Evolutionary conservation across 1,140 invertebrate species (phyloP).

Genomic region (Scylla paramamosain): DNA sequence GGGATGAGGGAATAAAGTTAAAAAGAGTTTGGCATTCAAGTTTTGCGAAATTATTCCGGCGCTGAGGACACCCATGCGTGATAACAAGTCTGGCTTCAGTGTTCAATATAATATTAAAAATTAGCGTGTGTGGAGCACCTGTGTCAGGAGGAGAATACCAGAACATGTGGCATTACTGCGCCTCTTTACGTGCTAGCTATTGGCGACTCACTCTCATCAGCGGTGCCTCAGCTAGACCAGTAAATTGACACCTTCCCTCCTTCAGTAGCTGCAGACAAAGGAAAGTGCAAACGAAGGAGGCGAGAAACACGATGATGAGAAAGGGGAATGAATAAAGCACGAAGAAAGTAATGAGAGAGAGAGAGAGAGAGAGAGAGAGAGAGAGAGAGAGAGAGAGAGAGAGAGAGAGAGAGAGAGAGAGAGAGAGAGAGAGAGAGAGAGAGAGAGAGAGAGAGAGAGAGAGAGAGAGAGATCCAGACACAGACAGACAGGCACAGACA

Average conservation of each 20-base stretch:
- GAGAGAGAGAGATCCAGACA: not conserved
- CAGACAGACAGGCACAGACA: not conserved
- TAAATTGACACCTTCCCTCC: no score
- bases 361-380: not conserved
- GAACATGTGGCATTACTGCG: not conserved
- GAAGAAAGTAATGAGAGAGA: not conserved
- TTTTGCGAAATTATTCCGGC: not conserved
- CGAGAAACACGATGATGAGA: not conserved
- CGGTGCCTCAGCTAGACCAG: no score
- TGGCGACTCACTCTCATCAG: no score
- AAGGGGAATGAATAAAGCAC: not conserved
- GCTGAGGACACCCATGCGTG: not conserved
- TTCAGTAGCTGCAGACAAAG: not conserved
- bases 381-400: conserved; percentile 35
- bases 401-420: not conserved
- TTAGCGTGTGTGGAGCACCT: not conserved
- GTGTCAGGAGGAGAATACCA: not conserved
- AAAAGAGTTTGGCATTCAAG: not conserved
- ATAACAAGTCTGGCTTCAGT: not conserved
- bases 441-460: conserved; percentile 37
- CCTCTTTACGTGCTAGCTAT: no score
- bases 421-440: conserved; percentile 8
- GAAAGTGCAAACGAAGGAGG: not conserved
- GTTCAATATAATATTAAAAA: not conserved
- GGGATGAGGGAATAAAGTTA: not conserved